Base-by-base conservation (phyloP, 2,797 vertebrate species). In the Morelia viridis region DNA sequence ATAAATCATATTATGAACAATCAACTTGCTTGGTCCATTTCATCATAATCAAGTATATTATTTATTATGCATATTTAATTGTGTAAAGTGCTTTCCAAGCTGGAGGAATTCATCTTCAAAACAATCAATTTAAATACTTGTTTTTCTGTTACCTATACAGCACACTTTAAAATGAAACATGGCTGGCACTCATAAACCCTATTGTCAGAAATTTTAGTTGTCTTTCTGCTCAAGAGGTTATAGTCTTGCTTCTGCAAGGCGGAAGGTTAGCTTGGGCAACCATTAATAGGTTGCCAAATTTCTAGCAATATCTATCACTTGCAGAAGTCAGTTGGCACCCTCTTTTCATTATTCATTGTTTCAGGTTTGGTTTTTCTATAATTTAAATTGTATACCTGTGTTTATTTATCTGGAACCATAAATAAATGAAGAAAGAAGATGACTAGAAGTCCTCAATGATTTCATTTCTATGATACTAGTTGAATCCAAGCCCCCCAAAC, bases 21-120 rank as follows among this genome's bases (percentile, higher is more conserved):
- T 24, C 50, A 92, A 88, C 58, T 89, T 89, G 24, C 41, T 84
- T 46, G 50, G 46, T 84, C 60, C 60, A 84, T 61, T 41, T 91
- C 53, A 50, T 60, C 58, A 83, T 88, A 53, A 87, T 87, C 90
- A 91, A 76, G 26, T 60, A 86, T 61, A 71, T 84, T 65, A 22
- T 92, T 85, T 11, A 84, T 92, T 56, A 89, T 64, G 61, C 61
- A 35, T 64, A 89, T 89, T 89, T 84, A 92, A 92, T 84, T 89
- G 76, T 56, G 76, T 61, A 88, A 91, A 91, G 91, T 88, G 71
- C n/a, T 89, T 92, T 46, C 86, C 46, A 88, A 64, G n/a, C 53
- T 56, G 86, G 80, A 41, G 13, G n/a, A 50, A 62, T 87, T 91
- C 57, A 76, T 88, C 71, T 26, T 88, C 41, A 83, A 46, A 87